Evolutionary conservation across 2,797 vertebrate genomes (phyloP).

Genomic region (Buphagus erythrorhynchus): DNA sequence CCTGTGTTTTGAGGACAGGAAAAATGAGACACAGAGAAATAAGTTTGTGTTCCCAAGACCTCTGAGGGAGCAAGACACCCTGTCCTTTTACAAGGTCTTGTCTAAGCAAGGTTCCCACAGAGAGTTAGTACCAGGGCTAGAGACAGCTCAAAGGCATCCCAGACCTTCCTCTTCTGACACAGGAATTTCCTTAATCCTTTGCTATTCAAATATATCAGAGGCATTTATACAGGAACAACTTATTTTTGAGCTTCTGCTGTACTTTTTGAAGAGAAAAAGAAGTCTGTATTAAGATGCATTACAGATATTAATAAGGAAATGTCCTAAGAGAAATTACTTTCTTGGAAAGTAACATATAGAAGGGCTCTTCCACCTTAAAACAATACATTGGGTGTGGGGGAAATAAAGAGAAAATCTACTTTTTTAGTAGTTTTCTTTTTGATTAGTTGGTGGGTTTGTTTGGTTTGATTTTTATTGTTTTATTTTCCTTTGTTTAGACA

Average conservation of each 20-base stretch:
- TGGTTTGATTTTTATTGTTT: background rate
- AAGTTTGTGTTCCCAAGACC: background rate
- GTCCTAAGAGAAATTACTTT: background rate
- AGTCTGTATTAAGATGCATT: background rate
- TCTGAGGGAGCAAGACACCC: fast-evolving
- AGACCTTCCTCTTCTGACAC: background rate
- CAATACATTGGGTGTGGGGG: background rate
- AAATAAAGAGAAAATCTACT: background rate
- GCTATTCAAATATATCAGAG: background rate
- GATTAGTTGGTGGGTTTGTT: background rate
- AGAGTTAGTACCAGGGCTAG: background rate
- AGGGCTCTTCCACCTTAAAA: background rate
- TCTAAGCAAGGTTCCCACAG: background rate
- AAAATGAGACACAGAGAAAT: background rate
- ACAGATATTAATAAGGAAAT: background rate
- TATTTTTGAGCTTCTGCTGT: background rate
- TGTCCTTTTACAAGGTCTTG: background rate
- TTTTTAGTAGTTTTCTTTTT: background rate
- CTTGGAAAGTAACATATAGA: background rate
- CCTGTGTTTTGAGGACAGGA: background rate
- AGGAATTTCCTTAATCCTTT: background rate
- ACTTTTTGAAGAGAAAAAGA: background rate
- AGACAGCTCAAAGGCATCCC: background rate
- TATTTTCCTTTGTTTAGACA: background rate
- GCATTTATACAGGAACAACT: background rate